Evolutionary conservation across 2,888 invertebrate species (phyloP).

Genomic region (Mythimna ferrago): DNA sequence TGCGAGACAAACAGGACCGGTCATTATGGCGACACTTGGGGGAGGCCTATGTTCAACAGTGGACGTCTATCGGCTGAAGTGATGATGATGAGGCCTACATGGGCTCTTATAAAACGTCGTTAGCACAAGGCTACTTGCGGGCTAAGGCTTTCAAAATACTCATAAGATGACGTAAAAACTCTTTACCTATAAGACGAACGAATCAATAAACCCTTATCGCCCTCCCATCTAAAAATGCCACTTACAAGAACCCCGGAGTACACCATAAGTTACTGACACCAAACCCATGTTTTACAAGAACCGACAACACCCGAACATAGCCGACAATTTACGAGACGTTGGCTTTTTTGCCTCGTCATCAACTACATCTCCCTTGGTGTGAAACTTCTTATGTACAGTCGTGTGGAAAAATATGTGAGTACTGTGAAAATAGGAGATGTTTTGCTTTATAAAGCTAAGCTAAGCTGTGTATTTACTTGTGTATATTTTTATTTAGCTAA

Average conservation of each 20-base stretch:
- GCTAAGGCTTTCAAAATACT: neutral
- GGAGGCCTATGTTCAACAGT: no score
- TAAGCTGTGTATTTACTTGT: no score
- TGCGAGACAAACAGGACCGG: no score
- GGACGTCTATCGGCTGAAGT: no score
- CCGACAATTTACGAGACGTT: slow-evolving; percentile 3
- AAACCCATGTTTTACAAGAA: slow-evolving; percentile 30
- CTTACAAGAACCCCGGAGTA: slow-evolving; percentile 14
- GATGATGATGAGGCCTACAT: no score
- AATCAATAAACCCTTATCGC: slow-evolving; percentile 8
- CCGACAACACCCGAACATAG: neutral
- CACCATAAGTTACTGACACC: slow-evolving; percentile 29
- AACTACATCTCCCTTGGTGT: slow-evolving; percentile 29
- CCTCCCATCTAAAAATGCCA: slow-evolving; percentile 8
- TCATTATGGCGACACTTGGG: no score
- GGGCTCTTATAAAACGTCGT: no score
- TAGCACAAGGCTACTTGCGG: no score
- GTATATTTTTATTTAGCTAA: no score
- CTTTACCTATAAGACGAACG: neutral
- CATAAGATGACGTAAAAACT: neutral
- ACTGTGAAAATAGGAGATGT: no score
- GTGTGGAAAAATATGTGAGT: neutral
- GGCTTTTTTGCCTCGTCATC: slow-evolving; percentile 22
- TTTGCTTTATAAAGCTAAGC: no score
- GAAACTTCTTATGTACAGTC: slow-evolving; percentile 4